Evolutionary conservation across 2,113 vertebrate species (phyloP).

Genomic region (Microtus ochrogaster): DNA sequence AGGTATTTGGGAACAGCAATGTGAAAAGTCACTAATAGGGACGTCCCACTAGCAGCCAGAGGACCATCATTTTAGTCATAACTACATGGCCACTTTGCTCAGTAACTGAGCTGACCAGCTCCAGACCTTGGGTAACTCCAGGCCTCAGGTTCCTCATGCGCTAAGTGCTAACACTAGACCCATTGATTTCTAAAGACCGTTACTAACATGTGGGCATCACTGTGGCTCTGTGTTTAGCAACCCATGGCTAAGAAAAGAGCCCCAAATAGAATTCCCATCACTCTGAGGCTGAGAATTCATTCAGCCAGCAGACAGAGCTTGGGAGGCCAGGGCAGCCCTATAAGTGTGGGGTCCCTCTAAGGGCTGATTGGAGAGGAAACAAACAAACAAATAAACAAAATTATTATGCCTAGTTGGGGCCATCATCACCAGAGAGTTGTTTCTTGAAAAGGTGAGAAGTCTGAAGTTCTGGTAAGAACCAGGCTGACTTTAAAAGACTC

Average conservation of each 20-base stretch:
- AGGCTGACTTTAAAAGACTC: conserved; percentile 4
- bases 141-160: background rate
- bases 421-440: background rate
- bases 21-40: background rate
- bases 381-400: background rate
- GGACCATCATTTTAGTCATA: background rate
- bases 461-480: background rate
- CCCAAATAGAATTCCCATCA: background rate
- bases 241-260: background rate
- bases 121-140: background rate
- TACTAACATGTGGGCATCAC: background rate
- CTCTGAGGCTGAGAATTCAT: background rate
- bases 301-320: background rate
- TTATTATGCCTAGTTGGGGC: background rate
- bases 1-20: background rate
- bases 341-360: background rate
- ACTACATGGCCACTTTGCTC: background rate
- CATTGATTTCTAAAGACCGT: background rate
- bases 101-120: background rate
- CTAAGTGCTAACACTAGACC: background rate
- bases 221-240: background rate
- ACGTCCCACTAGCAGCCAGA: background rate
- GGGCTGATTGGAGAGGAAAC: background rate
- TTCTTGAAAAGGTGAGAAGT: background rate
- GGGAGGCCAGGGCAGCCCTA: background rate